These are phyloP conservation scores for Bufo bufo DNA, from an alignment of 2,113 vertebrate genomes.

Conservation along the genomic window DNA sequence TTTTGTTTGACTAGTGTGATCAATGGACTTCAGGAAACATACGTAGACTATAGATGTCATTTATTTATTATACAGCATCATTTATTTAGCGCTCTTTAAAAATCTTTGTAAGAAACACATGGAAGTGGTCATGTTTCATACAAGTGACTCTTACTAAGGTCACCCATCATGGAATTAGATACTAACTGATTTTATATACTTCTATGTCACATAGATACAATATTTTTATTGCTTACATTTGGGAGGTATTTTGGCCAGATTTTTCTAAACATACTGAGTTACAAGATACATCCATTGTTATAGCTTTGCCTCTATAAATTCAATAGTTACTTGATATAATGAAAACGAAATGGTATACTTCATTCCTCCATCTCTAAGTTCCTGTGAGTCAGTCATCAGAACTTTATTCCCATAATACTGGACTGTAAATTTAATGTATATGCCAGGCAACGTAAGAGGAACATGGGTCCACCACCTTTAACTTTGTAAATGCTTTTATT, in stretches of 20 bases:
- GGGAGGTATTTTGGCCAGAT: slow-evolving; percentile 14
- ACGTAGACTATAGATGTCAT: slow-evolving; percentile 14
- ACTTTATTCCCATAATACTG: neutral
- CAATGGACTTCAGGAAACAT: slow-evolving; percentile 27
- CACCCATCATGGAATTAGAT: slow-evolving; percentile 20
- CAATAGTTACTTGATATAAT: neutral
- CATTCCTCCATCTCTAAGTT: neutral
- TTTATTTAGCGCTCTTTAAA: neutral
- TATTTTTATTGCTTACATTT: slow-evolving; percentile 34
- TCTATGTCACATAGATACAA: slow-evolving; percentile 8
- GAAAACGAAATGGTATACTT: neutral
- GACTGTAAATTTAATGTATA: slow-evolving; percentile 5
- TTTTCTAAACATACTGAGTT: slow-evolving; percentile 22
- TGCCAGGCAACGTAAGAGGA: neutral
- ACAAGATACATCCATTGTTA: slow-evolving; percentile 13
- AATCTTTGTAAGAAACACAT: neutral
- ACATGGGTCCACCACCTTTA: slow-evolving; percentile 10
- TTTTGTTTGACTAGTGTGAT: slow-evolving; percentile 49
- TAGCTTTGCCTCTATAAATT: slow-evolving; percentile 22
- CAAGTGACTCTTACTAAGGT: slow-evolving; percentile 15
- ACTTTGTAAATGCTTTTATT: neutral
- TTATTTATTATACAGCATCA: slow-evolving; percentile 29
- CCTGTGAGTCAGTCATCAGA: slow-evolving; percentile 15
- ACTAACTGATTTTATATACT: slow-evolving; percentile 20
- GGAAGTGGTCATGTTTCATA: slow-evolving; percentile 25